Conservation (phyloP, 2,888 invertebrate species). For the Amphipyra tragopoginis region DNA sequence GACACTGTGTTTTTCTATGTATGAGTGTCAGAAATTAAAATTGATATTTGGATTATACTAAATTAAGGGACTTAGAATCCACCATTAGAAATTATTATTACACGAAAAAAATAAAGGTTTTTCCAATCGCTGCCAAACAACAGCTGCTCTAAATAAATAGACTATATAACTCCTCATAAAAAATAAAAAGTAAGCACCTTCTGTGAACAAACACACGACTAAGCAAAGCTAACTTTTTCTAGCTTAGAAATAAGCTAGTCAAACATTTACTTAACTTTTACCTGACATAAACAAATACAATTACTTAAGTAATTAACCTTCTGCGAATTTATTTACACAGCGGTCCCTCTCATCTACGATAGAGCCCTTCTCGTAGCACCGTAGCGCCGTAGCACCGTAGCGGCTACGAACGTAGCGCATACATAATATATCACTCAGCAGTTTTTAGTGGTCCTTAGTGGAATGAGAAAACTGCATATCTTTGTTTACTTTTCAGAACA, state of each 20-base stretch:
- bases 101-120: too few species aligned
- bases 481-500: slow-evolving; percentile 36
- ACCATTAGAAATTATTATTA: too few species aligned
- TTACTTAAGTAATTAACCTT: slow-evolving; percentile 30
- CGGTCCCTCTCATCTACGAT: slow-evolving; percentile 53
- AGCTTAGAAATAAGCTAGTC: slow-evolving; percentile 2
- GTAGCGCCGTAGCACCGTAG: slow-evolving; percentile 43
- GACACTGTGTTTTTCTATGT: too few species aligned
- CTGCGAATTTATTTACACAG: slow-evolving; percentile 34
- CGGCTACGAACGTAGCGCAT: slow-evolving; percentile 55
- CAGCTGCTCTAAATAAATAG: too few species aligned
- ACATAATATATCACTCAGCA: slow-evolving; percentile 55
- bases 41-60: too few species aligned
- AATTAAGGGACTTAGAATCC: too few species aligned
- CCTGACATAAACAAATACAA: slow-evolving; percentile 19
- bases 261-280: slow-evolving; percentile 14
- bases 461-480: slow-evolving; percentile 45
- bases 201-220: too few species aligned
- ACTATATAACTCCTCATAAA: too few species aligned
- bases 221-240: not conserved
- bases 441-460: slow-evolving; percentile 56
- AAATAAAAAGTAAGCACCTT: too few species aligned
- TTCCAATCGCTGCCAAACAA: too few species aligned
- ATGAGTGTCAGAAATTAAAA: too few species aligned
- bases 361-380: slow-evolving; percentile 58